phyloP scores from a whole-genome alignment of 2,797 vertebrate genomes.

The Gallirallus australis region DNA sequence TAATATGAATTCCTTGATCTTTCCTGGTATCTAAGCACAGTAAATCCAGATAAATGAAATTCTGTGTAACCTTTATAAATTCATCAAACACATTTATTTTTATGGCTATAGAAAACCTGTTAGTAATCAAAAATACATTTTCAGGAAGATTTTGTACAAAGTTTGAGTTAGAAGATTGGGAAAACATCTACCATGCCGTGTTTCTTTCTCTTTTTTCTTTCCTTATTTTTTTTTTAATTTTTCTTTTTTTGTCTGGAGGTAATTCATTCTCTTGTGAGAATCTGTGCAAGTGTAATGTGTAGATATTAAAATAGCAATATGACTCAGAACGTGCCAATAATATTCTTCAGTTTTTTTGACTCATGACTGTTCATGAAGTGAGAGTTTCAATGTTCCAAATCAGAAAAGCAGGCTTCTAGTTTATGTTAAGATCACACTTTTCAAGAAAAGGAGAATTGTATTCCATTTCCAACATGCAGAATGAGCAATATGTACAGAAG shows the following conservation, averaged over 20 bases:
- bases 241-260: neutral
- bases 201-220: neutral
- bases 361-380: neutral
- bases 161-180: neutral
- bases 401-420: slow-evolving; percentile 9
- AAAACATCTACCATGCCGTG: neutral
- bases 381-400: neutral
- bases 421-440: slow-evolving; percentile 32
- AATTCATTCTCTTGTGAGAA: slow-evolving; percentile 30
- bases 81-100: slow-evolving; percentile 23
- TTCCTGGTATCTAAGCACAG: slow-evolving; percentile 45
- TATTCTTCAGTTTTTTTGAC: slow-evolving; percentile 22
- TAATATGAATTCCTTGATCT: slow-evolving; percentile 66
- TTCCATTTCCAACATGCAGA: slow-evolving; percentile 16
- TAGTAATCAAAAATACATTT: neutral
- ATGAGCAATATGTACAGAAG: slow-evolving; percentile 16
- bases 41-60: slow-evolving; percentile 58
- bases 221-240: neutral
- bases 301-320: slow-evolving; percentile 21
- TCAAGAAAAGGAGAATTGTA: slow-evolving; percentile 44
- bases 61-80: slow-evolving; percentile 38
- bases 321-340: slow-evolving; percentile 22
- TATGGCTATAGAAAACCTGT: slow-evolving; percentile 33
- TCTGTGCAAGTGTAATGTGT: slow-evolving; percentile 18
- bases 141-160: neutral